Conservation (phyloP, 2,113 vertebrate species). For the Ascaphus truei region DNA sequence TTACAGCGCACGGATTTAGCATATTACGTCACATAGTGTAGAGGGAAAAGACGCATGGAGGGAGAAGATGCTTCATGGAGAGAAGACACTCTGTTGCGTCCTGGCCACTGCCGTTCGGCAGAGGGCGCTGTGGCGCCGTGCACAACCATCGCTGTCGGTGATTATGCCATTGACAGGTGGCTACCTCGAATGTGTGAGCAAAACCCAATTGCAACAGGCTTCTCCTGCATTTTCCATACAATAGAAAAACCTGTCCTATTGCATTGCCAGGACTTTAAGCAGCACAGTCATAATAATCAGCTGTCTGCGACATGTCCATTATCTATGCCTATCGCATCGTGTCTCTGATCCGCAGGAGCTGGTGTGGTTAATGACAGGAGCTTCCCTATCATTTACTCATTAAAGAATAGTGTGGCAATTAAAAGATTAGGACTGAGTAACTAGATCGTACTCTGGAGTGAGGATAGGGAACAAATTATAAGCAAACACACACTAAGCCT, state of each 20-base stretch:
- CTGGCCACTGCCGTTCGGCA: too few species aligned
- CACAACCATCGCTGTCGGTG: too few species aligned
- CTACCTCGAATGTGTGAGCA: neutral
- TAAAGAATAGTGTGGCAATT: neutral
- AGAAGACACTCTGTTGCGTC: too few species aligned
- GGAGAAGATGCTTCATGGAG: too few species aligned
- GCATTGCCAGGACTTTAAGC: neutral
- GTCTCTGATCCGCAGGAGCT: neutral
- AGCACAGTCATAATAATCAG: neutral
- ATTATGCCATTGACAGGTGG: neutral
- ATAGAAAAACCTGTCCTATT: neutral
- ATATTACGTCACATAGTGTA: too few species aligned
- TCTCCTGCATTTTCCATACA: constrained; percentile 11
- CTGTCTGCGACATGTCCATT: neutral
- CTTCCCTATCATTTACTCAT: neutral
- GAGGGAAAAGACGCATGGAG: too few species aligned
- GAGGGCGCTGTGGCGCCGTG: neutral
- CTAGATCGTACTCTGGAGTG: neutral
- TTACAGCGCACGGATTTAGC: too few species aligned
- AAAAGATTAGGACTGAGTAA: neutral
- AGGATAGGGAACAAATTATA: neutral
- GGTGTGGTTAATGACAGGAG: neutral
- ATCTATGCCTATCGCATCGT: neutral
- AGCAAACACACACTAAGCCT: neutral
- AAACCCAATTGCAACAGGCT: neutral